phyloP scores from a whole-genome alignment of 2,888 invertebrate genomes.

The Brachyopa scutellaris region DNA sequence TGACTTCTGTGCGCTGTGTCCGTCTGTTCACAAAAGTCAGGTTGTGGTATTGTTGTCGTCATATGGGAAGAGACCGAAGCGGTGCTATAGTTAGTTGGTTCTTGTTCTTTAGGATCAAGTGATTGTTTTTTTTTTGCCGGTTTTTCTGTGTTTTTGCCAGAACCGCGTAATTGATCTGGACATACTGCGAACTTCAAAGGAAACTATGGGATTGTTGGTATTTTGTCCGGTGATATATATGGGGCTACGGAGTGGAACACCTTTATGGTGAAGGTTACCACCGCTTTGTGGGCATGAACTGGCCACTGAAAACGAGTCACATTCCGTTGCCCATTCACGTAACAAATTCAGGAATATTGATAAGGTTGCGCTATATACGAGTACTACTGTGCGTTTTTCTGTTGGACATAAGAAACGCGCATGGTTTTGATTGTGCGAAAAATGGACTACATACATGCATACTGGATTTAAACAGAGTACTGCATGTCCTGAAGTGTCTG shows the following conservation, averaged over 20 bases:
- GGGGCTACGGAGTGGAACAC: slow-evolving; percentile 69
- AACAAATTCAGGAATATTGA: slow-evolving; percentile 72
- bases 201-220: slow-evolving; percentile 71
- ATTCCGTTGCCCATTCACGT: slow-evolving; percentile 74
- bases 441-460: slow-evolving; percentile 53
- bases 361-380: slow-evolving; percentile 50
- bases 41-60: slow-evolving; percentile 49
- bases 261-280: slow-evolving; percentile 66
- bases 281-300: slow-evolving; percentile 31
- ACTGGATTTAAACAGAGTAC: slow-evolving; percentile 11
- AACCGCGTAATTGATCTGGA: slow-evolving; percentile 73
- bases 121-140: slow-evolving; percentile 13
- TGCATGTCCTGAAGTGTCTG: slow-evolving; percentile 66
- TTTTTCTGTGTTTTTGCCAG: slow-evolving; percentile 35
- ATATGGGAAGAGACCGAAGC: neutral
- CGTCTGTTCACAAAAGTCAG: slow-evolving; percentile 31
- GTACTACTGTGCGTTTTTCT: neutral
- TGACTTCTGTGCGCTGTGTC: slow-evolving; percentile 71
- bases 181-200: slow-evolving; percentile 71
- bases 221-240: slow-evolving; percentile 72
- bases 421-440: slow-evolving; percentile 49
- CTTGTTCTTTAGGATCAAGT: slow-evolving; percentile 41
- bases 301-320: slow-evolving; percentile 69
- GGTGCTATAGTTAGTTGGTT: slow-evolving; percentile 2
- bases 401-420: slow-evolving; percentile 19